These are phyloP conservation scores for Corella eumyota DNA, from an alignment of 23 tunicate species.

Conservation along the genomic window DNA sequence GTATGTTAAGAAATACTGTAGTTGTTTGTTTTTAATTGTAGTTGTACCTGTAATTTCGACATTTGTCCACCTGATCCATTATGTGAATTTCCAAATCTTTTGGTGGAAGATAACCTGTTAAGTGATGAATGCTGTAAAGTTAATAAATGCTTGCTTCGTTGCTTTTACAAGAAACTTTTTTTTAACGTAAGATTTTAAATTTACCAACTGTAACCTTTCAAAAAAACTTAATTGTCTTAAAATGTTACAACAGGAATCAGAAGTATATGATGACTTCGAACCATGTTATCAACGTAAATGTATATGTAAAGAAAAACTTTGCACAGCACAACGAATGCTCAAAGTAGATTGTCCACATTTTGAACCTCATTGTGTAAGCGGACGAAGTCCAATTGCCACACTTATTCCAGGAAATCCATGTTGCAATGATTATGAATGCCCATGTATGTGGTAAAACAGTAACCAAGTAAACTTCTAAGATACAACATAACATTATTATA, in stretches of 20 bases:
- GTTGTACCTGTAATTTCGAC: background rate
- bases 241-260: too few species aligned
- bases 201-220: too few species aligned
- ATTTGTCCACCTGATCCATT: conserved; percentile 1
- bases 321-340: too few species aligned
- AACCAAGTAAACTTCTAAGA: too few species aligned
- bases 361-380: background rate
- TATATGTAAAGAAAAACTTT: too few species aligned
- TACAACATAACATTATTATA: too few species aligned
- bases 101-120: background rate
- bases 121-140: background rate
- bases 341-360: background rate
- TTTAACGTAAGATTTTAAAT: conserved; percentile 2
- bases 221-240: too few species aligned
- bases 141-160: background rate
- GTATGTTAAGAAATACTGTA: too few species aligned
- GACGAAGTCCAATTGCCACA: background rate
- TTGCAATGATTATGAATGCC: background rate
- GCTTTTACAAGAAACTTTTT: background rate
- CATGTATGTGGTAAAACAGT: background rate
- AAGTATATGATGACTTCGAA: too few species aligned
- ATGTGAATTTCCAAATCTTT: background rate
- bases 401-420: background rate
- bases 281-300: too few species aligned
- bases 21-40: too few species aligned